phyloP scores from a whole-genome alignment of 1,140 invertebrate species.

The Diorhabda sublineata region DNA sequence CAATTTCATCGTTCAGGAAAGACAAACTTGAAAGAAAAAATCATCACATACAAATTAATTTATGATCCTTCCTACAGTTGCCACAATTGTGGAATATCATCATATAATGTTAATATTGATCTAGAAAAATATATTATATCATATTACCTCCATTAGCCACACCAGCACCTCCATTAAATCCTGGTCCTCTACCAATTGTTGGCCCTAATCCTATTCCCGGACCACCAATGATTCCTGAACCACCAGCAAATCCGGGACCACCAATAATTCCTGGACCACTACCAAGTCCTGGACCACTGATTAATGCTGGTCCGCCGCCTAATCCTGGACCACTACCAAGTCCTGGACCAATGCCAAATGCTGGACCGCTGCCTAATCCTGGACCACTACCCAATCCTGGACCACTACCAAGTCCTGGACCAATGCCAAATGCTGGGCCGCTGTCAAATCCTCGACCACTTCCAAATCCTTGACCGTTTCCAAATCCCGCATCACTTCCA shows the following conservation, averaged over 20 bases:
- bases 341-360: not conserved
- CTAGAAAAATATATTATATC: too few species aligned
- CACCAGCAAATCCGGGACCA: too few species aligned
- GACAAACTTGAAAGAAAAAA: too few species aligned
- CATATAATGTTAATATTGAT: too few species aligned
- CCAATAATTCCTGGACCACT: not conserved
- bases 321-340: constrained; percentile 1
- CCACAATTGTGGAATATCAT: too few species aligned
- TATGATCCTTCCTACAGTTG: too few species aligned
- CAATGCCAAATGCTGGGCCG: constrained; percentile 1
- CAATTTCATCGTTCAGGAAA: too few species aligned
- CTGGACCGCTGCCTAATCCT: constrained; percentile 1
- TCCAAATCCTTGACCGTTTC: constrained; percentile 7
- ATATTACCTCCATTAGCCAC: too few species aligned
- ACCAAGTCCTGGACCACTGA: not conserved
- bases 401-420: constrained; percentile 10
- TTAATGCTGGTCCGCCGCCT: not conserved
- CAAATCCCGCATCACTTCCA: not conserved
- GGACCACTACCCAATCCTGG: constrained; percentile 1
- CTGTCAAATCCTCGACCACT: constrained; percentile 2
- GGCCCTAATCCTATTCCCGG: too few species aligned
- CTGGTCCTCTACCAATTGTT: not conserved
- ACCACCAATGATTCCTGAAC: too few species aligned
- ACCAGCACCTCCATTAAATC: constrained; percentile 1
- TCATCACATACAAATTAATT: too few species aligned